Evolutionary conservation across 2,888 invertebrate species (phyloP).

Genomic region (Stegana nigrithorax): DNA sequence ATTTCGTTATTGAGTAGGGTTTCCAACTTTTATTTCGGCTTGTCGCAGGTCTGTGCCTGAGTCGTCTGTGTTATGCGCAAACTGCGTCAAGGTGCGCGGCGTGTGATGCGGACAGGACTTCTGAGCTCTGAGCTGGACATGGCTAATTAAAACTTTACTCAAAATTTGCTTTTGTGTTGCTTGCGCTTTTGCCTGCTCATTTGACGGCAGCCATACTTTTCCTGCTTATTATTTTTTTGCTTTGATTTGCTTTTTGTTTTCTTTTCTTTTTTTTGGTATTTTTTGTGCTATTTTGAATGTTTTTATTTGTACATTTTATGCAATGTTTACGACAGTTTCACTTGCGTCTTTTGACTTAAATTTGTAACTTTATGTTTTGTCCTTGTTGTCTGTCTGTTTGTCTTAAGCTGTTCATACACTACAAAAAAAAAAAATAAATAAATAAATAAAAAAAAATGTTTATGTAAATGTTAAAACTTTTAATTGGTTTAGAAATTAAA

Average conservation of each 20-base stretch:
- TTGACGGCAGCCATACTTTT: too few relatives aligned
- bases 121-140: constrained; percentile 26
- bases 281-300: background rate
- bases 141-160: constrained; percentile 54
- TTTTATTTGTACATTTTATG: background rate
- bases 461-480: too few relatives aligned
- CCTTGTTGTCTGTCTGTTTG: background rate
- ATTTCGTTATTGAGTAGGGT: too few relatives aligned
- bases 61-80: too few relatives aligned
- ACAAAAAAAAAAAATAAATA: background rate
- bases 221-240: too few relatives aligned
- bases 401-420: background rate
- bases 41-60: too few relatives aligned
- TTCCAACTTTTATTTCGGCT: too few relatives aligned
- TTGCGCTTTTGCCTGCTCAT: too few relatives aligned
- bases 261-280: background rate
- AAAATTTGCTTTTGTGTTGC: constrained; percentile 44
- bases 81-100: too few relatives aligned
- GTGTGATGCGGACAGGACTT: too few relatives aligned
- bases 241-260: constrained; percentile 32
- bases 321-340: background rate
- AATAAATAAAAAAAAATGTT: background rate
- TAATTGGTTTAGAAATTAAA: too few relatives aligned
- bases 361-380: background rate
- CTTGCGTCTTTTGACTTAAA: background rate